Conservation (phyloP, 2,888 invertebrate genomes). For the Amblyjoppa proteus region DNA sequence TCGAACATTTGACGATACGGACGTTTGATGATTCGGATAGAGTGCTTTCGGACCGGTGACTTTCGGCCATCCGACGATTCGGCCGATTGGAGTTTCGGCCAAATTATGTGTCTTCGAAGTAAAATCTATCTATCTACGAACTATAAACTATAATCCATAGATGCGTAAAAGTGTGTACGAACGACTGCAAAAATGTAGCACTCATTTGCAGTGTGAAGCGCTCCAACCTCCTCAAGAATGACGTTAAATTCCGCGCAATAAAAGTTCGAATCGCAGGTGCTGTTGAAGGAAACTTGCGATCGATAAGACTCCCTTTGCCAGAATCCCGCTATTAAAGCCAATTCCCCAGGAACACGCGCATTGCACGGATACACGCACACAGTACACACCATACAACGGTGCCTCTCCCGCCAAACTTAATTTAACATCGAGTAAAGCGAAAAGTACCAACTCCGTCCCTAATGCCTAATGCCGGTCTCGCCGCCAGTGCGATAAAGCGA, state of each 20-base stretch:
- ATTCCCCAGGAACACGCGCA: neutral
- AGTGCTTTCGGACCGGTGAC: no score
- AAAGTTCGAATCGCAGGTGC: slow-evolving; percentile 34
- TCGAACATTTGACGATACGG: no score
- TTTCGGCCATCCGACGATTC: no score
- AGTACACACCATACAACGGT: neutral
- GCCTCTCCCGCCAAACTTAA: slow-evolving; percentile 75
- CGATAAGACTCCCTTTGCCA: slow-evolving; percentile 41
- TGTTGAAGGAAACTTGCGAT: slow-evolving; percentile 40
- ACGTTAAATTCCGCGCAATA: neutral
- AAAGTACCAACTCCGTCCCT: slow-evolving; percentile 32
- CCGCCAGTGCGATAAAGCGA: slow-evolving; percentile 12
- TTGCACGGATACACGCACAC: neutral
- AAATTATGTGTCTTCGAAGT: no score
- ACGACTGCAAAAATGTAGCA: no score
- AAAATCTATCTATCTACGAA: no score
- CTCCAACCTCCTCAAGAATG: no score
- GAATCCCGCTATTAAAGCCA: neutral
- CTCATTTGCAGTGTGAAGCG: no score
- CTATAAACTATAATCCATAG: no score
- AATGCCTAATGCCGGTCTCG: slow-evolving; percentile 58
- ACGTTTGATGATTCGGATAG: no score
- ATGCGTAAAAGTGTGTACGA: no score
- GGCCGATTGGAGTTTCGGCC: no score
- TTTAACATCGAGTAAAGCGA: slow-evolving; percentile 79